phyloP scores from a whole-genome alignment of 92 coral and sea anemone genomes.

The Porites divaricata region DNA sequence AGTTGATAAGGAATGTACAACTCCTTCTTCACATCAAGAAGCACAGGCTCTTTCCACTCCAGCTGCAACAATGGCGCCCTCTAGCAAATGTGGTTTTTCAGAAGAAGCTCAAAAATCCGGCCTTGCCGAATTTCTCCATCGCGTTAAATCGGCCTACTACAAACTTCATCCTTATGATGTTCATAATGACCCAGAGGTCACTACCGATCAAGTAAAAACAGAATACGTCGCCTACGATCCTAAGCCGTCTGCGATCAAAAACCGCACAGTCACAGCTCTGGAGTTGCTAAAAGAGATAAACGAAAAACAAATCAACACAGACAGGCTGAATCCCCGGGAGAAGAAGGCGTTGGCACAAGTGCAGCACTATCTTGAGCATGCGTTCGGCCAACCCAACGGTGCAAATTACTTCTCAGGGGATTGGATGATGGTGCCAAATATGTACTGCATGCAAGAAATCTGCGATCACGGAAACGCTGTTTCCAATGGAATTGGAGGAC shows the following conservation, averaged over 20 bases:
- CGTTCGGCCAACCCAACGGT: conserved; percentile 80
- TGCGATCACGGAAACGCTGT: not conserved
- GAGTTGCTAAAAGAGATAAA: conserved; percentile 59
- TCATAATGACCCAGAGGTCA: conserved; percentile 55
- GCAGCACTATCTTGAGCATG: conserved; percentile 75
- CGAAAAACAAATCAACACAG: conserved; percentile 26
- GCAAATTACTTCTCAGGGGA: conserved; percentile 83
- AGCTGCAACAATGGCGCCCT: not conserved
- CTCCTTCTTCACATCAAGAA: not conserved
- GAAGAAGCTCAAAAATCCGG: conserved; percentile 68
- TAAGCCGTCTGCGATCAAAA: conserved; percentile 57
- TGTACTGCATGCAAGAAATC: not conserved
- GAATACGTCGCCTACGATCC: conserved; percentile 75
- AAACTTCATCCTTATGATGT: conserved; percentile 61
- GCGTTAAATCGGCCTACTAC: conserved; percentile 63
- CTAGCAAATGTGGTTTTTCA: conserved; percentile 56
- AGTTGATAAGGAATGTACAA: not conserved
- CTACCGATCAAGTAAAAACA: conserved; percentile 21
- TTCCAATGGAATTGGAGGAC: conserved; percentile 13
- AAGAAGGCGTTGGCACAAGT: conserved; percentile 52
- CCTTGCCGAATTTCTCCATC: conserved; percentile 61
- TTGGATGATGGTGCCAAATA: conserved; percentile 82
- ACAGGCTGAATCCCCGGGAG: conserved; percentile 34
- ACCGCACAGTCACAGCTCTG: conserved; percentile 75
- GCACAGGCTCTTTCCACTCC: not conserved